These are phyloP conservation scores for Leucania comma DNA, from an alignment of 2,888 invertebrate genomes.

Conservation along the genomic window DNA sequence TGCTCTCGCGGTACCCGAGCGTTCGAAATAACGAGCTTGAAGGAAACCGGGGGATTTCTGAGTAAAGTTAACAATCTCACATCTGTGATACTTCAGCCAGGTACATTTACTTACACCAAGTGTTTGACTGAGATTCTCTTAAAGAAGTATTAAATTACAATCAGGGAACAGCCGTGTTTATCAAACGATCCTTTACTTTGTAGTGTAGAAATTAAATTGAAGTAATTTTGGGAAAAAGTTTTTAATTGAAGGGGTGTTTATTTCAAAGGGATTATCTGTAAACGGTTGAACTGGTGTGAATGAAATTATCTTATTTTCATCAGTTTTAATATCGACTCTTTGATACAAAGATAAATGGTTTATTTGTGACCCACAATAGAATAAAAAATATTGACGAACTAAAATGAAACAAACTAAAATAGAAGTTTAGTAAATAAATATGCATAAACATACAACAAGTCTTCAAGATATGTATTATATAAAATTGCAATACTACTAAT, in stretches of 20 bases:
- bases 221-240: constrained; percentile 39
- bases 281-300: constrained; percentile 23
- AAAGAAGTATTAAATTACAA: constrained; percentile 64
- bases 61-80: constrained; percentile 73
- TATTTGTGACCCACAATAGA: too few relatives aligned
- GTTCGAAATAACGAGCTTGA: constrained; percentile 74
- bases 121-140: constrained; percentile 49
- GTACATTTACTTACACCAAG: constrained; percentile 61
- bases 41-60: constrained; percentile 68
- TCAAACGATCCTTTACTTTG: constrained; percentile 49
- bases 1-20: constrained; percentile 64
- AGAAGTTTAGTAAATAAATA: too few relatives aligned
- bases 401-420: too few relatives aligned
- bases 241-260: constrained; percentile 33
- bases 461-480: too few relatives aligned
- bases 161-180: constrained; percentile 50
- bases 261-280: constrained; percentile 33
- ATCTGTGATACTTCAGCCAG: constrained; percentile 62
- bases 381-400: too few relatives aligned
- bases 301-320: constrained; percentile 15
- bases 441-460: too few relatives aligned
- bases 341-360: too few relatives aligned
- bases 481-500: too few relatives aligned
- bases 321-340: too few relatives aligned
- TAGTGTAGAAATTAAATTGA: constrained; percentile 37